These are phyloP conservation scores for Lochmaea capreae DNA, from an alignment of 2,888 invertebrate species.

Conservation along the genomic window DNA sequence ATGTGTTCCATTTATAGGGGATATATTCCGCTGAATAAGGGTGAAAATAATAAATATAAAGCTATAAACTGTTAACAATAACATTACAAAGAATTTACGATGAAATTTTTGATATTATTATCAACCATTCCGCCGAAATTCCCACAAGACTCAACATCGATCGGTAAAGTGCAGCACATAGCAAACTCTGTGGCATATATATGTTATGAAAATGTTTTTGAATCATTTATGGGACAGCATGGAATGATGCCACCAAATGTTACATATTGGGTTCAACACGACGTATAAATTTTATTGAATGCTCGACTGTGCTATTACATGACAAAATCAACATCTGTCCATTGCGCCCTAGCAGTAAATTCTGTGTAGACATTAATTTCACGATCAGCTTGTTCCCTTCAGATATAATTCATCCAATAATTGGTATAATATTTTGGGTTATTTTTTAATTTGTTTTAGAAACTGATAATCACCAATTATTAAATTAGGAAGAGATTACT, in stretches of 20 bases:
- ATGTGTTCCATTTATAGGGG: no score
- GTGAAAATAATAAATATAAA: no score
- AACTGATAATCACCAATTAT: no score
- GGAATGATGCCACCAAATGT: slow-evolving; percentile 25
- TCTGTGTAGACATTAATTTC: neutral
- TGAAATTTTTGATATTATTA: no score
- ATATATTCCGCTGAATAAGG: no score
- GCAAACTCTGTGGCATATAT: neutral
- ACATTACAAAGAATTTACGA: no score
- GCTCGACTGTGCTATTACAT: slow-evolving; percentile 11
- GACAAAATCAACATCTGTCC: neutral
- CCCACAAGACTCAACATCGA: neutral
- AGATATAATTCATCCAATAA: neutral
- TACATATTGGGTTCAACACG: slow-evolving; percentile 24
- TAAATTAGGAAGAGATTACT: no score
- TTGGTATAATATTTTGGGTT: neutral
- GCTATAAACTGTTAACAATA: no score
- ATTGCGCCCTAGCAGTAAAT: neutral
- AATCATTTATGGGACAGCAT: slow-evolving; percentile 29
- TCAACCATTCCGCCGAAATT: neutral
- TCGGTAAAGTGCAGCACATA: neutral
- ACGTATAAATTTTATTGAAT: slow-evolving; percentile 25
- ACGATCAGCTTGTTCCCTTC: neutral
- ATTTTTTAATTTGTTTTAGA: neutral
- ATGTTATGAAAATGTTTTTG: slow-evolving; percentile 31